Evolutionary conservation across 2,888 invertebrate species (phyloP), one percentile per base, ranked within the genome.

Genomic region (Patella depressa): DNA sequence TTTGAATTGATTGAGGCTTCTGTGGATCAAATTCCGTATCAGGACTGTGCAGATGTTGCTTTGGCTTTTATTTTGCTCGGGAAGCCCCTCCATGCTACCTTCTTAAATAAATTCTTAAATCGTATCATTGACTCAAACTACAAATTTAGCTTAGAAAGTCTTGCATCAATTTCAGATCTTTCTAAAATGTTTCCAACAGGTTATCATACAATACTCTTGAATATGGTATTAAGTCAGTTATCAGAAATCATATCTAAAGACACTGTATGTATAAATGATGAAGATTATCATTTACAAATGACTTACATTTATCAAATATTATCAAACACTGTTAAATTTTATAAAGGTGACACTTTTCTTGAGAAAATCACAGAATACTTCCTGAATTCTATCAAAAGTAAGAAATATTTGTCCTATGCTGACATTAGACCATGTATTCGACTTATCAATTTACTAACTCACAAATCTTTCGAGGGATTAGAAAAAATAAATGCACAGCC

Each of bases 1-100:
- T 71, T 76, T n/a, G 15, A 73, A 45, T 55, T 55, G 17, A 73
- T 79, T 9, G 53, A 71, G 12, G 14, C 71, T n/a, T 72, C 72
- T 53, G 73, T 77, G 3, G 54, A 70, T 70, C 24, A 76, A 9
- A 74, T 83, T 29, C 78, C 79, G 2, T 59, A 53, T 17, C 29
- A 79, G 15, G 73, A 80, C 29, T 75, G 77, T 65, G 74, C 79
- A 9, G n/a, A 29, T 12, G 24, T 76, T 5, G 74, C 79, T 11
- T 53, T 76, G 19, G 73, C 73, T 45, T 53, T 78, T 19, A 15
- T 80, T 7, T 76, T 57, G 69, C 53, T 76, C 3, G 81, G 79
- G 17, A 19, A 79, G 53, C 73, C 74, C 3, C 54, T 74, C 34
- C 45, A 53, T 12, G 65, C 73, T n/a, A 54, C 71, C 3, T 17